phyloP scores from a whole-genome alignment of 2,113 vertebrate species.

The Motacilla tschutschensis region DNA sequence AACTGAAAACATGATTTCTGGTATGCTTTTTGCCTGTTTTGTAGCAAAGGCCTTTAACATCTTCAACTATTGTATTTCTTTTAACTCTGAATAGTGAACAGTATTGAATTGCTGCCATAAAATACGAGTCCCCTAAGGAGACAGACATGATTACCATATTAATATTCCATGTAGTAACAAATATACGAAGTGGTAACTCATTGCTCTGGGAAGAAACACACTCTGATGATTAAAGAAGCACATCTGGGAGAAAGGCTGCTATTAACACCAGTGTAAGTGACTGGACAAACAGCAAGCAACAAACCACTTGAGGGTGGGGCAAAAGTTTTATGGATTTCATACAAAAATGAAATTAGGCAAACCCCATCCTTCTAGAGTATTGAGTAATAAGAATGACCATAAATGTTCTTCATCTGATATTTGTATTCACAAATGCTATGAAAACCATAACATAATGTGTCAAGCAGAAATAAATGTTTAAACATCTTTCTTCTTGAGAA shows the following conservation, averaged over 20 bases:
- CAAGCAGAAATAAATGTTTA: neutral
- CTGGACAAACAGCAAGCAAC: neutral
- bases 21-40: neutral
- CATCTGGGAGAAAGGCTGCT: conserved; percentile 9
- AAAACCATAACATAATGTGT: neutral
- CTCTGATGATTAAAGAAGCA: conserved; percentile 10
- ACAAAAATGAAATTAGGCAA: neutral
- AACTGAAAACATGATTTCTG: neutral
- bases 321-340: neutral
- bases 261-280: neutral
- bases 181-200: conserved; percentile 30
- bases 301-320: neutral
- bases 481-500: neutral
- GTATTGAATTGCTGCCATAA: conserved; percentile 40
- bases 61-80: neutral
- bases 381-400: neutral
- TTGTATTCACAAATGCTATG: conserved; percentile 14
- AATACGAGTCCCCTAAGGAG: conserved; percentile 34
- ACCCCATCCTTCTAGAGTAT: neutral
- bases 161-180: conserved; percentile 51
- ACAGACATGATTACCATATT: conserved; percentile 49
- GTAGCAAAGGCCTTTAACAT: neutral
- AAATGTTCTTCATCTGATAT: conserved; percentile 35
- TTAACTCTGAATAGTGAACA: neutral
- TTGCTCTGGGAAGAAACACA: conserved; percentile 29